A percentile compares a stretch with the other conserved stretches of the same genome.
Conservation (phyloP, 2,113 vertebrate genomes). For the Albula glossodonta region DNA sequence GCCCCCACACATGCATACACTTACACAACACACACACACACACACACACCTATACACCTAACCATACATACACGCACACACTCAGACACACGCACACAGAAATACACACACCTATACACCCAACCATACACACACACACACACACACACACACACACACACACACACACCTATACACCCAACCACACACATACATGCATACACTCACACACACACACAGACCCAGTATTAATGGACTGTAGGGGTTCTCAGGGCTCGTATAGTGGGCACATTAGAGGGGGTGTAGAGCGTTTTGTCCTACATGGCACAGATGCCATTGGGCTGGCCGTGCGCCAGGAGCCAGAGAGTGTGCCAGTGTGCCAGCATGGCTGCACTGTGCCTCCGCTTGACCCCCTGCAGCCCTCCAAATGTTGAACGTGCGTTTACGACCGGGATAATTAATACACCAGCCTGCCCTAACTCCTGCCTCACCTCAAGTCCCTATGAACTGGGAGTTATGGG, state of each 20-base stretch:
- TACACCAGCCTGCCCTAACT: background rate
- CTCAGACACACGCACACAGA: background rate
- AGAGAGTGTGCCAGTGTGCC: constrained; percentile 5
- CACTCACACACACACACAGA: background rate
- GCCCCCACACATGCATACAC: background rate
- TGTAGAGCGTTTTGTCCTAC: constrained; percentile 19
- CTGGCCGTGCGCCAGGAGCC: constrained; percentile 4
- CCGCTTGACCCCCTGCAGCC: constrained; percentile 9
- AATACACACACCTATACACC: background rate
- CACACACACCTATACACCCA: constrained; percentile 1
- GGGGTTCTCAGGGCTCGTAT: background rate
- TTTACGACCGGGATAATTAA: constrained; percentile 5
- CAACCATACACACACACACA: constrained; percentile 41
- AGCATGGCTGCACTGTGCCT: background rate
- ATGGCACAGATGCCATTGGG: constrained; percentile 16
- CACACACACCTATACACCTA: constrained; percentile 28
- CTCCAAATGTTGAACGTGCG: constrained; percentile 4
- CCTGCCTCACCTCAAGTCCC: background rate
- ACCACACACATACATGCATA: background rate
- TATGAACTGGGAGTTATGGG: background rate
- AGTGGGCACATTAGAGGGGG: constrained; percentile 17
- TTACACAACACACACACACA: constrained; percentile 20
- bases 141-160: constrained; percentile 11
- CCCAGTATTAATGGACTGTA: background rate
- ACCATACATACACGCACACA: background rate